Conservation (phyloP, 2,113 vertebrate genomes). For the Indri indri region DNA sequence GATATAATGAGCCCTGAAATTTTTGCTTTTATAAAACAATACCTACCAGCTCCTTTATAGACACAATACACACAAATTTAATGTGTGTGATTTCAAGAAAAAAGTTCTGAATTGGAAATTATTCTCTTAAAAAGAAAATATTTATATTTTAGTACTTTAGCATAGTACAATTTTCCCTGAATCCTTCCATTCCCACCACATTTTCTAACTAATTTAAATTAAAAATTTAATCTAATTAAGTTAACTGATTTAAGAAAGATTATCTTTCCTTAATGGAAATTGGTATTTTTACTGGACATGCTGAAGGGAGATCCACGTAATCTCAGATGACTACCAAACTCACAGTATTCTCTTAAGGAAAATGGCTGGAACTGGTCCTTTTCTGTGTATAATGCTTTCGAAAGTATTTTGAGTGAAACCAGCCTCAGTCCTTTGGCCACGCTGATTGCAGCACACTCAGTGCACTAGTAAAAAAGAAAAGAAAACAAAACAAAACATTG, state of each 20-base stretch:
- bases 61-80: neutral
- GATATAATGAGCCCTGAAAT: neutral
- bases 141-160: neutral
- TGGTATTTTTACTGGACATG: neutral
- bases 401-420: neutral
- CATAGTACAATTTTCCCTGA: neutral
- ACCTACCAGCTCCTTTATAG: neutral
- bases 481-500: no score
- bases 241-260: neutral
- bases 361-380: neutral
- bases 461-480: neutral
- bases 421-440: neutral
- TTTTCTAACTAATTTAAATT: conserved; percentile 13
- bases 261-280: neutral
- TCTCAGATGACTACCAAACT: neutral
- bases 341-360: neutral
- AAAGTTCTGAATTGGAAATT: neutral
- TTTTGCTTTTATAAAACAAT: neutral
- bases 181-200: neutral
- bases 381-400: neutral
- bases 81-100: conserved; percentile 1
- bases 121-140: neutral
- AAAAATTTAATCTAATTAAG: conserved; percentile 8
- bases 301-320: neutral
- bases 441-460: neutral